Percentiles rank a stretch among this genome's conserved stretches.
Conservation (phyloP, 1,140 invertebrate genomes). For the Aradophagus sp. region DNA sequence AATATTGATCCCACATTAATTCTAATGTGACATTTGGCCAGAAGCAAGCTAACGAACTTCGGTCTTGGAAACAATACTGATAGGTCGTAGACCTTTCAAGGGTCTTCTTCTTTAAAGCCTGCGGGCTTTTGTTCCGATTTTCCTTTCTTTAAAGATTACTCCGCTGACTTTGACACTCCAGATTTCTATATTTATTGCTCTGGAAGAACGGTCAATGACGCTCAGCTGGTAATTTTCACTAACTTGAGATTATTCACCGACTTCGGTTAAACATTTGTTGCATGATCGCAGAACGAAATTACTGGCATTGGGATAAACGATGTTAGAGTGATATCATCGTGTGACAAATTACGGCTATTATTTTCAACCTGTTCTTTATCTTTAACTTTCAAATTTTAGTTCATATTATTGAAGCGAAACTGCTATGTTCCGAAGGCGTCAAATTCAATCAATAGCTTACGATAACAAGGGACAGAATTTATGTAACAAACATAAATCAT, state of each 20-base stretch:
- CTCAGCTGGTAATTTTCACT: not conserved
- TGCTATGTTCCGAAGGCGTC: slow-evolving; percentile 9
- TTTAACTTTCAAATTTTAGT: slow-evolving; percentile 11
- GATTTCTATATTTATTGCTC: not conserved
- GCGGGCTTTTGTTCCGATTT: slow-evolving; percentile 28
- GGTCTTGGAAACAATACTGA: too few species aligned
- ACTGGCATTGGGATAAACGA: slow-evolving; percentile 12
- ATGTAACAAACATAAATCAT: too few species aligned
- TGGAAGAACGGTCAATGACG: not conserved
- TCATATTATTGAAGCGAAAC: slow-evolving; percentile 14
- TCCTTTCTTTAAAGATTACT: slow-evolving; percentile 5
- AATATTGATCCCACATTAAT: too few species aligned
- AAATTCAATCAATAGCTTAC: slow-evolving; percentile 20
- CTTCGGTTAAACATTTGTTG: too few species aligned
- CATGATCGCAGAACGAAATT: too few species aligned
- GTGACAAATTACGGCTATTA: slow-evolving; percentile 15
- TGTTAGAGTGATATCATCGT: slow-evolving; percentile 22
- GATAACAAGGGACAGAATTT: too few species aligned
- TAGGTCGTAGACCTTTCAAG: slow-evolving; percentile 31
- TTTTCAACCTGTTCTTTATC: slow-evolving; percentile 7
- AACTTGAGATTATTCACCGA: too few species aligned
- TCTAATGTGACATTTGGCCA: too few species aligned
- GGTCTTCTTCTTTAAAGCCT: slow-evolving; percentile 10
- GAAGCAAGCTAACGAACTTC: too few species aligned
- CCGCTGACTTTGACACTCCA: slow-evolving; percentile 16